Evolutionary conservation across 2,888 invertebrate species (phyloP), one percentile per base, ranked within the genome.

Genomic region (Drosophila hawaiiensis): DNA sequence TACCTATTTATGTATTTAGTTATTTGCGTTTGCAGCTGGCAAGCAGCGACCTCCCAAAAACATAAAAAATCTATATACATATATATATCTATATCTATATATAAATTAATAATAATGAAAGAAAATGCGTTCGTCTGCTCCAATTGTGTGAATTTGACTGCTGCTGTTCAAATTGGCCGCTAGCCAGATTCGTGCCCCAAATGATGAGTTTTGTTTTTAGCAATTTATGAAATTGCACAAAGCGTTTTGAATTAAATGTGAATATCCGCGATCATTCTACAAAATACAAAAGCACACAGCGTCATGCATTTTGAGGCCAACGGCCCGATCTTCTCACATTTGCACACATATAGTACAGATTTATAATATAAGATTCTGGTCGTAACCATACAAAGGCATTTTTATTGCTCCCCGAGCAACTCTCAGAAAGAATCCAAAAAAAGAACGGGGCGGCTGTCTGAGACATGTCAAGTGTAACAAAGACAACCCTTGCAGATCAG

Each of bases 161-260:
- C 37, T 60, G 53, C 54, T 59, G 56, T 74, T 61, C 53, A 77
- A 77, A 64, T 81, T 82, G 83, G 84, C 83, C 22, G 16, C 56
- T 29, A 4, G 82, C 83, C 88, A 87, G 78, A 82, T 65, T 59
- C 43, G 49, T 73, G 79, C 74, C 76, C 80, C 66, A 84, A 83
- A 79, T 83, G 73, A 88, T 84, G 62, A 39, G 76, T 69, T 52
- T 66, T 75, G 59, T 78, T 76, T 69, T 59, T 52, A 65, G 55
- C 58, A 66, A 78, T 69, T 80, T 68, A 65, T 67, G 49, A 73
- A 67, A 69, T 56, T 71, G 31, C 39, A 61, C 39, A 37, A 55
- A 76, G 55, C 59, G 16, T 39, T 31, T 39, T 22, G 16, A 25
- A 41, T 53, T n/a, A 22, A 63, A 55, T 62, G 66, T 58, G 33